Evolutionary conservation across 1,140 invertebrate species (phyloP).

Genomic region (Pectinophora gossypiella): DNA sequence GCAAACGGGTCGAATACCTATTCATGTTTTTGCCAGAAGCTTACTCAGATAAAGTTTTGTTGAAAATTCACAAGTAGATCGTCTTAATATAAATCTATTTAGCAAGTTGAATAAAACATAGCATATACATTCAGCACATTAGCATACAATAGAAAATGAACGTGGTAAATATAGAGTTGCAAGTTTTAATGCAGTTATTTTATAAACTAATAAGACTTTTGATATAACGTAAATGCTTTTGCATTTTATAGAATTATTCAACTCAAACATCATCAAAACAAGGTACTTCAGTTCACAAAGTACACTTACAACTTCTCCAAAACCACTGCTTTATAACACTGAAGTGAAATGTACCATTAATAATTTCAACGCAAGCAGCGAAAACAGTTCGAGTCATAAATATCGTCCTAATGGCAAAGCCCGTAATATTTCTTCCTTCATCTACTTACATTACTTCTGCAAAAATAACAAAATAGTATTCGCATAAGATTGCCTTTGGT

Average conservation of each 20-base stretch:
- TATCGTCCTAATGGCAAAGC: conserved; percentile 42
- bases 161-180: not conserved
- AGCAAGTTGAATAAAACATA: too few species aligned
- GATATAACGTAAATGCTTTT: not conserved
- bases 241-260: not conserved
- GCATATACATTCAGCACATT: too few species aligned
- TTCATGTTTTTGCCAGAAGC: too few species aligned
- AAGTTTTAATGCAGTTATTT: not conserved
- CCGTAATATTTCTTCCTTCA: conserved; percentile 50
- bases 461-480: conserved; percentile 60
- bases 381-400: conserved; percentile 36
- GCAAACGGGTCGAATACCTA: too few species aligned
- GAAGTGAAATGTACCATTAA: conserved; percentile 32
- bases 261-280: not conserved
- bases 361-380: conserved; percentile 42
- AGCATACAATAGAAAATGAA: not conserved
- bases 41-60: too few species aligned
- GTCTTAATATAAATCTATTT: too few species aligned
- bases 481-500: conserved; percentile 36
- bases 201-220: not conserved
- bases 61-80: too few species aligned
- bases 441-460: conserved; percentile 55
- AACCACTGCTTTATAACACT: conserved; percentile 6
- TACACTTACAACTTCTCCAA: not conserved
- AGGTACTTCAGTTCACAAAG: not conserved